These are phyloP conservation scores for Dolichotis patagonum DNA, from an alignment of 2,113 vertebrate species.

Conservation along the genomic window DNA sequence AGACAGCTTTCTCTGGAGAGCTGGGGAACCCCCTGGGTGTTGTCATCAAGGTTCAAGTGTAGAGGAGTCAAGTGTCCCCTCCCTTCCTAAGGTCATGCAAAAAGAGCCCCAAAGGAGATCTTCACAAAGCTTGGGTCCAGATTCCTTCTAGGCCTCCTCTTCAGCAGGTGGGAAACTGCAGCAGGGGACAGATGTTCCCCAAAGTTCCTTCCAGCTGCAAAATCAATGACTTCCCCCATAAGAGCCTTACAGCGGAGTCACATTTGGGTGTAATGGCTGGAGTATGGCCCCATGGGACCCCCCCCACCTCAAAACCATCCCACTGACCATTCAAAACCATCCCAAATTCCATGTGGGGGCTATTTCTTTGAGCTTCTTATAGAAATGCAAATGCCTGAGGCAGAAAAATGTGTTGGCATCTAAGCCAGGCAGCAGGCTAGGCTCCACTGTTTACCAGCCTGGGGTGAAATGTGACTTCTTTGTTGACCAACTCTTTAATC, in stretches of 20 bases:
- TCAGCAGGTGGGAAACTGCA: not conserved
- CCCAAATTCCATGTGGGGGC: not conserved
- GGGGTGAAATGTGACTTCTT: not conserved
- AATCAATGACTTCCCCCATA: fast-evolving
- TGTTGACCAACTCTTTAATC: not conserved
- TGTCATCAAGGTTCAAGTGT: not conserved
- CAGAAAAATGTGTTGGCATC: not conserved
- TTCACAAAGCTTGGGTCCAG: not conserved
- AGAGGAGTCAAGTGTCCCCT: not conserved
- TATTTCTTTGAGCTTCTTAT: not conserved
- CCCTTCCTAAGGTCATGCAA: not conserved
- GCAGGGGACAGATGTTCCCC: not conserved
- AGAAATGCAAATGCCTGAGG: not conserved
- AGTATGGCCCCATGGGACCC: fast-evolving
- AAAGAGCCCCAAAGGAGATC: not conserved
- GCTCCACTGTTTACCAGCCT: not conserved
- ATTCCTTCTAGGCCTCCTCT: not conserved
- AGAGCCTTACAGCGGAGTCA: not conserved
- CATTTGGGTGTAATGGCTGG: not conserved
- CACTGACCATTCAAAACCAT: not conserved
- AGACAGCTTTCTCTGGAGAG: not conserved
- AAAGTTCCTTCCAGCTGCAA: not conserved
- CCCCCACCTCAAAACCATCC: not conserved
- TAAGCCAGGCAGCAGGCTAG: not conserved
- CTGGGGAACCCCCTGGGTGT: not conserved